Base-by-base conservation (phyloP, 35 echinoderm and acorn worm species). In the Hemicentrotus pulcherrimus region DNA sequence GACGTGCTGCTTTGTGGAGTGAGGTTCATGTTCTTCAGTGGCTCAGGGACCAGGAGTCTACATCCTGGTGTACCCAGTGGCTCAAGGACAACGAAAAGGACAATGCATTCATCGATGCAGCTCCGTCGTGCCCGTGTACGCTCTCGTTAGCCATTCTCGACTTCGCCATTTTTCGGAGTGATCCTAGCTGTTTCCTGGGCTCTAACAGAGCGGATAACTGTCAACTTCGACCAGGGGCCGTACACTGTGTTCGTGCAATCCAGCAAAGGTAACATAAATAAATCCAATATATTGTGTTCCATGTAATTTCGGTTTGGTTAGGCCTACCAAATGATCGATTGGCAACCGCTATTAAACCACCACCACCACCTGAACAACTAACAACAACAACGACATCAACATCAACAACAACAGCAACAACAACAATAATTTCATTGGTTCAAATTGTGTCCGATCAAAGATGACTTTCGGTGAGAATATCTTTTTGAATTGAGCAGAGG, bases 101-200 rank as follows among this genome's bases (percentile, higher is more conserved):
- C 16, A 59, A 47, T 5, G 24, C 24, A 15, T 89, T 95, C 85
- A 47, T 95, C 33, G 85, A 86, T 7, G 71, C 78, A 22, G 33
- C 32, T 46, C 71, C 90, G 86, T 31, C 94, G 33, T 95, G 94
- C 31, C 94, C 94, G 6, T 95, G 94, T 46, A 95, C 85, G 31
- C 33, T 95, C 11, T 30, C 28, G 41, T 31, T 91, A 31, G 94
- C 94, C 4, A 90, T 45, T 14, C 30, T 95, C 32, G 94, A 95
- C 85, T 91, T 58, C 13, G 94, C 35, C 19, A 15, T 86, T 9
- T 95, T 87, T 59, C 90, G 71, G 41, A 14, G 31, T 47, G 78
- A 88, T 88, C 94, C 78, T 46, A 88, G 28, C 45, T 95, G 94
- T 58, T 46, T 22, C 85, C 33, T 47, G 11, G 85, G 31, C 78